A percentile compares a stretch with the other conserved stretches of the same genome.
Conservation (phyloP, 1,140 invertebrate genomes). For the Trichomalopsis sarcophagae region DNA sequence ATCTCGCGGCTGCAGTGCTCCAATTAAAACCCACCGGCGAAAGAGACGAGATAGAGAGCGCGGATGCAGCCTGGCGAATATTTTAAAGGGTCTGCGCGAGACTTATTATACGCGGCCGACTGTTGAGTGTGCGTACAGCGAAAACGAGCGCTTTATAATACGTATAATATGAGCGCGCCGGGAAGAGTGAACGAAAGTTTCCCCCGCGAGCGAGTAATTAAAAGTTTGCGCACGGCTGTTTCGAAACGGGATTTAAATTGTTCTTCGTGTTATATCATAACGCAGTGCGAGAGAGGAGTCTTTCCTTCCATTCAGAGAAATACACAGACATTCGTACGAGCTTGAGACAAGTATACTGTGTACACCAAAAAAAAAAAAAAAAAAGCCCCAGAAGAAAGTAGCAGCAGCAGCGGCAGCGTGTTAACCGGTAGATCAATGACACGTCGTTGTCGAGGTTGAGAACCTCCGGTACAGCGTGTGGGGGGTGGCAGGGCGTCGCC, state of each 20-base stretch:
- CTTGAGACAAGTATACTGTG: too few species aligned
- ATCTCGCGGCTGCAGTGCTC: neutral
- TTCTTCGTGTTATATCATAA: neutral
- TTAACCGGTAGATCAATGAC: slow-evolving; percentile 54
- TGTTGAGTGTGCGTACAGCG: too few species aligned
- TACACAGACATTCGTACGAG: too few species aligned
- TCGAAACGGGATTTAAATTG: neutral
- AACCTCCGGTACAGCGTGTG: slow-evolving; percentile 62
- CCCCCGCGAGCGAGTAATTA: neutral
- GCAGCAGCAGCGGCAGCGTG: slow-evolving; percentile 15
- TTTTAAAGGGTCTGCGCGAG: neutral
- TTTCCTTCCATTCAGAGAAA: too few species aligned
- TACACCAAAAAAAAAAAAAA: neutral
- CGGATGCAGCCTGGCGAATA: neutral
- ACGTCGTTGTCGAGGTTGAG: slow-evolving; percentile 63
- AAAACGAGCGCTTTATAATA: neutral
- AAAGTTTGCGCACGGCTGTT: neutral
- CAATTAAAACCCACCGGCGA: neutral
- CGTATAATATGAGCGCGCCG: neutral
- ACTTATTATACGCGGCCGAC: neutral
- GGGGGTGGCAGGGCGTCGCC: slow-evolving; percentile 69
- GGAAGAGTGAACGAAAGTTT: neutral
- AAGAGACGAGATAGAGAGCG: neutral
- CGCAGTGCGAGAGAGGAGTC: too few species aligned
- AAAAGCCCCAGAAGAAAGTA: neutral